Base-by-base conservation (phyloP, 2,888 invertebrate species). In the Ectropis crepuscularia region DNA sequence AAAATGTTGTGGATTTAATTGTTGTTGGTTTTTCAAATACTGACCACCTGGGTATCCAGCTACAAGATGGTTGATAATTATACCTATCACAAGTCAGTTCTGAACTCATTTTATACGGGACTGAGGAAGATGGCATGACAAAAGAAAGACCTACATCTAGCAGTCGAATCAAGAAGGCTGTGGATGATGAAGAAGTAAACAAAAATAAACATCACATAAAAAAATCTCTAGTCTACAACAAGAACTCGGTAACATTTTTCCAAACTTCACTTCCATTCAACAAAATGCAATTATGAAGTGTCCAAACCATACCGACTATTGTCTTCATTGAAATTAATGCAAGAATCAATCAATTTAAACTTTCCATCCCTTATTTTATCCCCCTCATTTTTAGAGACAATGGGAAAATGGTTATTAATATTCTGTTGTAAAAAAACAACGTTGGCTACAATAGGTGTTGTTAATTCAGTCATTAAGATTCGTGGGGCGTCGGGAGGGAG, bases 381-480 rank as follows among this genome's bases (percentile, higher is more conserved):
- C 74, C 78, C 74, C 77, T 78, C 76, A 75, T 70, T 75, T 77
- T 71, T 66, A 65, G 67, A 84, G 86, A 92, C 91, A 91, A 90
- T 89, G 77, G 83, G 81, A 82, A 83, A 83, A 83, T 84, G 86
- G 86, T 87, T 89, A 92, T 92, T 92, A 92, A 92, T 91, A 91
- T 91, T 91, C 86, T 41, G 60, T 60, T 79, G 78, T 86, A 86
- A 87, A 92, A 91, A 92, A 91, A 90, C 86, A 86, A 78, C 78
- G 82, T 74, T 75, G 78, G 81, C 87, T 87, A 92, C 92, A 92
- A 92, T 92, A 90, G 92, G 87, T 90, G 88, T 85, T 89, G 90
- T 92, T 92, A 92, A 92, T 92, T 91, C 87, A 83, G 87, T 92
- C 90, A 90, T 91, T 92, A 91, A 80, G 82, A 92, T 92, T 90